Percentiles rank a stretch among this genome's conserved stretches.
Evolutionary conservation across 1,140 invertebrate species (phyloP).

Genomic region (Calosoma granatense): DNA sequence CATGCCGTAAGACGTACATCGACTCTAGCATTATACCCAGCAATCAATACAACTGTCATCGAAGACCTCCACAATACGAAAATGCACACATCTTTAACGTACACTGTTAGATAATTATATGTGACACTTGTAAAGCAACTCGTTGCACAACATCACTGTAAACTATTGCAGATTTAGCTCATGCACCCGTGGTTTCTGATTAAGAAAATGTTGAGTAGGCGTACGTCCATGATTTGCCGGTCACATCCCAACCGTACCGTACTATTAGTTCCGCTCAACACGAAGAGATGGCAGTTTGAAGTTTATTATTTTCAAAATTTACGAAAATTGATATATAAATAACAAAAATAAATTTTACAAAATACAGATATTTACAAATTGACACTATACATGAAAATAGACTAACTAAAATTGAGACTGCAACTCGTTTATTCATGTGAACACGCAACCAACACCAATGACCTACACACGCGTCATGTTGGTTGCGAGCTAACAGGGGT

Average conservation of each 20-base stretch:
- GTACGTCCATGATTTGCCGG: slow-evolving; percentile 6
- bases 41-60: slow-evolving; percentile 8
- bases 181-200: neutral
- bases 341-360: no score
- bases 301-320: neutral
- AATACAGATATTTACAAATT: no score
- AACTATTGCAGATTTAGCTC: neutral
- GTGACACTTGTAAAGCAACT: neutral
- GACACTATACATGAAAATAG: no score
- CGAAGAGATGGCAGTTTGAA: neutral
- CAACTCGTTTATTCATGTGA: no score
- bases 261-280: neutral
- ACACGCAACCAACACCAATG: no score
- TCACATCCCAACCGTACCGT: neutral
- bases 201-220: neutral
- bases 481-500: no score
- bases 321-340: no score
- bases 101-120: neutral
- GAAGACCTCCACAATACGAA: no score
- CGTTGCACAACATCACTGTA: neutral
- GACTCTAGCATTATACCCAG: neutral
- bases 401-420: no score
- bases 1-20: neutral
- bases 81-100: neutral
- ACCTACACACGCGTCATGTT: no score